phyloP scores from a whole-genome alignment of 2,797 vertebrate species.

The Saxicola maurus region DNA sequence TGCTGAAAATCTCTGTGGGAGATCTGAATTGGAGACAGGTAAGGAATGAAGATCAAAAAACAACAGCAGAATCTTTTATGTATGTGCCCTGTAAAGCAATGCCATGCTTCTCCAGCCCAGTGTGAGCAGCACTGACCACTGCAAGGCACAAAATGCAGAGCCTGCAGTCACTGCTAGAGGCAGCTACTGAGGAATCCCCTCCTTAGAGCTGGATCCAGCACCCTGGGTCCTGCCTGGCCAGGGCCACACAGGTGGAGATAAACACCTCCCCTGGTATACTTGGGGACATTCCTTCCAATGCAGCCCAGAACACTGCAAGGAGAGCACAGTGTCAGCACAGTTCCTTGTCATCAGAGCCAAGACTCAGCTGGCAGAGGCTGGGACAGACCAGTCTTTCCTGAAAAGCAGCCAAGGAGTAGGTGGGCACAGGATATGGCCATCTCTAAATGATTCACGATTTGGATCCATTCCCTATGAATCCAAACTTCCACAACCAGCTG shows the following conservation, averaged over 20 bases:
- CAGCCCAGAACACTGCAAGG: not conserved
- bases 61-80: not conserved
- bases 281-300: not conserved
- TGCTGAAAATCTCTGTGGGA: not conserved
- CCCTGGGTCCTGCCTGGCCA: not conserved
- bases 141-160: not conserved
- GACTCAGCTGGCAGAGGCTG: not conserved
- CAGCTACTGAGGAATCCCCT: not conserved
- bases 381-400: not conserved
- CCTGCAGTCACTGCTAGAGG: not conserved
- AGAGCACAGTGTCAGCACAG: not conserved
- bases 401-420: not conserved
- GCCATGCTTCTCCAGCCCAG: not conserved
- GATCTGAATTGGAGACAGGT: not conserved
- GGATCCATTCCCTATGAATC: fast-evolving
- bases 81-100: not conserved
- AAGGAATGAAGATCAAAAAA: not conserved
- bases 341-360: not conserved
- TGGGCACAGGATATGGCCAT: not conserved
- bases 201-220: not conserved
- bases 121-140: not conserved
- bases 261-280: not conserved
- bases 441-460: not conserved
- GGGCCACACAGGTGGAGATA: not conserved
- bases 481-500: not conserved